Base-by-base conservation (phyloP, 2,113 vertebrate species). In the Orientallactaga bullata region DNA sequence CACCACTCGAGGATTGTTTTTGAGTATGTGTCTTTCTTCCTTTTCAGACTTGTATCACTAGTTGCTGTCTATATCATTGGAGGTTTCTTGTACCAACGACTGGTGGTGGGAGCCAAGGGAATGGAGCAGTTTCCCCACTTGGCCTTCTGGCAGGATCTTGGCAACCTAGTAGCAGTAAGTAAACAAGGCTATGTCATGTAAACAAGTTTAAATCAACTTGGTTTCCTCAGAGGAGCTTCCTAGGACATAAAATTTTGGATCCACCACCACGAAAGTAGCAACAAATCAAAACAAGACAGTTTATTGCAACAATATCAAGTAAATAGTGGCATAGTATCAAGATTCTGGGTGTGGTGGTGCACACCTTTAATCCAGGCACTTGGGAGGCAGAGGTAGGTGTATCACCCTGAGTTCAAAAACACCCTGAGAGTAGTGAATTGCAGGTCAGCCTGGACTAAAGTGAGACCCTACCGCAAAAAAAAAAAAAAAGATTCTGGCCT, bases 81-180 rank as follows among this genome's bases (percentile, higher is more conserved):
- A 78, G 99, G 99, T 28, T 99, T 99, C 98, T 98, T 99, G 17
- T 99, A 99, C 96, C 99, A 99, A 96, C 98, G 99, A 60, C 97
- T 99, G 37, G 94, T 99, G 16, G 99, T 99, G 24, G 99, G 99
- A 93, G 99, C 99, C 78, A 99, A 99, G 96, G 99, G 99, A 58
- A 98, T 99, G 98, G 99, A 99, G 72, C 99, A 99, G 83, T 99
- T 99, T 85, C 99, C 99, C 24, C 99, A 99, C 96, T 98, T 99
- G 79, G 97, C 98, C 92, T 99, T 99, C 97, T 99, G 99, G 99
- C 98, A 98, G 92, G 99, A 99, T 93, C 95, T 99, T 76, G 99
- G 99, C 92, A 99, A 99, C 96, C 97, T 99, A 85, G 95, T 99
- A 91, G 99, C 99, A 39, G 99, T 99, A 98, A 99, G 99, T 98